phyloP scores from a whole-genome alignment of 2,113 vertebrate genomes.

The Mormyrus lacerda region DNA sequence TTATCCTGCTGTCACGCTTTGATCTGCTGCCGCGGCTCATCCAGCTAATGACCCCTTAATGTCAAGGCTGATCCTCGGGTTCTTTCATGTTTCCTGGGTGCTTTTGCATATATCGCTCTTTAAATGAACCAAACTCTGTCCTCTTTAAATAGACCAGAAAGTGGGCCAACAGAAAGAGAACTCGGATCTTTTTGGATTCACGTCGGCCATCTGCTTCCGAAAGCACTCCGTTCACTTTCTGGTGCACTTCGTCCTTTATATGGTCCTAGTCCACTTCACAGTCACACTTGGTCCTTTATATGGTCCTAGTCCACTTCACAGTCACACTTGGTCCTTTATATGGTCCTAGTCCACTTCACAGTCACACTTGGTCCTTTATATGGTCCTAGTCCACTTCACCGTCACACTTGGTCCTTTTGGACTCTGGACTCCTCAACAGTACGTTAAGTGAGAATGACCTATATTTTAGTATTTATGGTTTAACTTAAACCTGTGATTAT shows the following conservation, averaged over 20 bases:
- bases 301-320: not conserved
- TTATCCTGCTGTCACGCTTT: not conserved
- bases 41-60: not conserved
- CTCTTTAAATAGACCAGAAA: not conserved
- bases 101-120: not conserved
- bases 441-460: not conserved
- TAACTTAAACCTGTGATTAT: too few relatives aligned
- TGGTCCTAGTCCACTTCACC: not conserved
- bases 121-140: not conserved
- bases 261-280: not conserved
- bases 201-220: not conserved
- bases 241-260: not conserved
- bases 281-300: not conserved
- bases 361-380: not conserved
- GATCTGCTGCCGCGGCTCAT: not conserved
- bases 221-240: not conserved
- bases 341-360: not conserved
- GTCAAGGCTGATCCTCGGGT: not conserved
- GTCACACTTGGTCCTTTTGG: not conserved
- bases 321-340: not conserved
- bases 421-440: too few relatives aligned
- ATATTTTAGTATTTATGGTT: too few relatives aligned
- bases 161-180: too few relatives aligned
- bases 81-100: not conserved
- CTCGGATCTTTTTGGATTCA: not conserved